Conservation (phyloP, 2,888 invertebrate genomes). For the Frankliniella intonsa region DNA sequence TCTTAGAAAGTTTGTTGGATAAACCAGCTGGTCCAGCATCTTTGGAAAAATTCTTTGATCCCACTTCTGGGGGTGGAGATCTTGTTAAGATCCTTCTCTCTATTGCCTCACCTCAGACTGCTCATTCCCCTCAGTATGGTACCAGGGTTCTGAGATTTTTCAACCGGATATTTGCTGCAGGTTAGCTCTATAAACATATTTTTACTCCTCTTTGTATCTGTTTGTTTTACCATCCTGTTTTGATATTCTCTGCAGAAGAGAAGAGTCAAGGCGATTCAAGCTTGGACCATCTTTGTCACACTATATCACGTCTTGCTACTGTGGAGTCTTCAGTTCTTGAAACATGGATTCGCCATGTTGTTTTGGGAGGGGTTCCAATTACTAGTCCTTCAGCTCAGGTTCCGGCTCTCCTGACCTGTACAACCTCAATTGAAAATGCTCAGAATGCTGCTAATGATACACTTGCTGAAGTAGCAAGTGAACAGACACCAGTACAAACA, state of each 20-base stretch:
- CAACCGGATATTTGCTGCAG: conserved; percentile 61
- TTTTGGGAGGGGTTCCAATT: conserved; percentile 52
- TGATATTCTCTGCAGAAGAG: conserved; percentile 48
- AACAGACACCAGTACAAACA: conserved; percentile 12
- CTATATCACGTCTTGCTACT: conserved; percentile 60
- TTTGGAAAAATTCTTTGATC: conserved; percentile 73
- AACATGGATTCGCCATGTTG: conserved; percentile 60
- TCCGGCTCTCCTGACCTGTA: conserved; percentile 27
- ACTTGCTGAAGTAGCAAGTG: conserved; percentile 34
- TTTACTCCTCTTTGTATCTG: no score
- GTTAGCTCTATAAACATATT: conserved; percentile 40
- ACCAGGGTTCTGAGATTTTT: conserved; percentile 76
- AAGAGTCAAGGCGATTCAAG: conserved; percentile 59
- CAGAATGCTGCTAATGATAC: conserved; percentile 36
- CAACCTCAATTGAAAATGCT: conserved; percentile 31
- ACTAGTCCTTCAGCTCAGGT: conserved; percentile 29
- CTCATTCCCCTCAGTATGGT: conserved; percentile 58
- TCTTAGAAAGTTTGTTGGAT: conserved; percentile 81
- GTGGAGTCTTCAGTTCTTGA: conserved; percentile 62
- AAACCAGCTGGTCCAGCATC: conserved; percentile 76
- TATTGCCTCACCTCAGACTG: conserved; percentile 68
- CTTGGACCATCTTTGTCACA: conserved; percentile 61
- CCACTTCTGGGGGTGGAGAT: conserved; percentile 56
- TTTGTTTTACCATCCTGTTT: background rate
- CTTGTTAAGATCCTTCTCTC: conserved; percentile 75